phyloP scores from a whole-genome alignment of 1,140 invertebrate genomes.

The Achatina immaculata region DNA sequence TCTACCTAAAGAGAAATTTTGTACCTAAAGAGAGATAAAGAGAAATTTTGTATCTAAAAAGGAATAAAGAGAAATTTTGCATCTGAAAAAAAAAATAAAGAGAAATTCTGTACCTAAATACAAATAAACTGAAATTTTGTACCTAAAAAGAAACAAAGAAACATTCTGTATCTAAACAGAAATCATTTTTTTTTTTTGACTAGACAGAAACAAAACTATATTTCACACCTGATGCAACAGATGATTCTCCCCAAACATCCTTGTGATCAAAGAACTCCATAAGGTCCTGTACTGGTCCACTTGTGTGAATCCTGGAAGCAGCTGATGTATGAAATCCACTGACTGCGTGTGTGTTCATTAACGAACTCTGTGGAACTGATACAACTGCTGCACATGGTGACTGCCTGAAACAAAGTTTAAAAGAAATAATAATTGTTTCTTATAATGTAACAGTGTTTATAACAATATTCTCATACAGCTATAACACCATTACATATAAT shows the following conservation, averaged over 20 bases:
- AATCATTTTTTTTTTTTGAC: too few species aligned
- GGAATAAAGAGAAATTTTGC: too few species aligned
- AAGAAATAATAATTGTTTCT: neutral
- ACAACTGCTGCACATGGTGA: neutral
- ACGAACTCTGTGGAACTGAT: neutral
- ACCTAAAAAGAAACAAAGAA: too few species aligned
- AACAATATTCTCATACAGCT: neutral
- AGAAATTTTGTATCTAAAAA: too few species aligned
- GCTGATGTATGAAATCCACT: neutral
- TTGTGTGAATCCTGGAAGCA: constrained; percentile 50
- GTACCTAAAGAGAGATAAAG: too few species aligned
- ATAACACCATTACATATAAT: neutral
- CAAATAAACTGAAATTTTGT: too few species aligned
- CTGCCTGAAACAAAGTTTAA: neutral
- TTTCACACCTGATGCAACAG: constrained; percentile 81
- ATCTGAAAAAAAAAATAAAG: too few species aligned
- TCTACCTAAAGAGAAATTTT: too few species aligned
- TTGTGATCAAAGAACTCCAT: constrained; percentile 92
- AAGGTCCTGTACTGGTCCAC: constrained; percentile 44
- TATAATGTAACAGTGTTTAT: neutral
- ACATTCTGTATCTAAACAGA: too few species aligned
- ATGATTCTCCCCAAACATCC: constrained; percentile 85
- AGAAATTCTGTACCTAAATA: too few species aligned
- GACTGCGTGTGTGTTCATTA: neutral
- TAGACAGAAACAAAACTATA: too few species aligned